Percentiles rank a stretch among this genome's conserved stretches.
phyloP scores from a whole-genome alignment of 1,140 invertebrate genomes.

The Chironomus tepperi region DNA sequence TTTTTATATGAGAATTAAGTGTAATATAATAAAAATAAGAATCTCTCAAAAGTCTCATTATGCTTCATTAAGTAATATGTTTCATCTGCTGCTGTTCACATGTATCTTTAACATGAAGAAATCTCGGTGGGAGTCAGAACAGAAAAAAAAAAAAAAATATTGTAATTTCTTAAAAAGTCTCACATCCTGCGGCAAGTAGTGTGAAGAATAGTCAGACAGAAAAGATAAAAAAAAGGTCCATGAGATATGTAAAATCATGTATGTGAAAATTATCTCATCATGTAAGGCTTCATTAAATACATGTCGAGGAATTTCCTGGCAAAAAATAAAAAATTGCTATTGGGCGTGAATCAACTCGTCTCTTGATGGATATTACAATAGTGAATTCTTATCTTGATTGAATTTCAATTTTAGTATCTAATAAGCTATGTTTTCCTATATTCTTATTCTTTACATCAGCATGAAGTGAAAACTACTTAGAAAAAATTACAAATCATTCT shows the following conservation, averaged over 20 bases:
- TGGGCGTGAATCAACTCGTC: background rate
- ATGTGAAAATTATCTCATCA: too few species aligned
- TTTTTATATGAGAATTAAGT: background rate
- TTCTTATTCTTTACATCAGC: background rate
- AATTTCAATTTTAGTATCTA: background rate
- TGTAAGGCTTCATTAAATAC: background rate
- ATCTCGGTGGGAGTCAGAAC: background rate
- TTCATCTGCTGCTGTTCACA: background rate
- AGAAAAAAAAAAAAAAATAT: background rate
- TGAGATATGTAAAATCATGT: background rate
- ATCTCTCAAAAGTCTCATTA: background rate
- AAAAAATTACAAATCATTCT: conserved; percentile 1
- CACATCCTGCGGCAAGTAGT: background rate
- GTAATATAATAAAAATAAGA: background rate
- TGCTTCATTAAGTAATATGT: background rate
- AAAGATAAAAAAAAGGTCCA: background rate
- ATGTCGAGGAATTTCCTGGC: background rate
- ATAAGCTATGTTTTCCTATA: background rate
- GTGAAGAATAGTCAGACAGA: background rate
- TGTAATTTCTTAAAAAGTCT: background rate
- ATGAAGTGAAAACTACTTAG: background rate
- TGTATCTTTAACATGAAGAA: background rate
- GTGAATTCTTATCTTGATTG: background rate
- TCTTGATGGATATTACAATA: too few species aligned
- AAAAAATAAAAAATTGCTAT: conserved; percentile 12